Conservation (phyloP, 1,140 invertebrate genomes). For the Reticulitermes speratus region DNA sequence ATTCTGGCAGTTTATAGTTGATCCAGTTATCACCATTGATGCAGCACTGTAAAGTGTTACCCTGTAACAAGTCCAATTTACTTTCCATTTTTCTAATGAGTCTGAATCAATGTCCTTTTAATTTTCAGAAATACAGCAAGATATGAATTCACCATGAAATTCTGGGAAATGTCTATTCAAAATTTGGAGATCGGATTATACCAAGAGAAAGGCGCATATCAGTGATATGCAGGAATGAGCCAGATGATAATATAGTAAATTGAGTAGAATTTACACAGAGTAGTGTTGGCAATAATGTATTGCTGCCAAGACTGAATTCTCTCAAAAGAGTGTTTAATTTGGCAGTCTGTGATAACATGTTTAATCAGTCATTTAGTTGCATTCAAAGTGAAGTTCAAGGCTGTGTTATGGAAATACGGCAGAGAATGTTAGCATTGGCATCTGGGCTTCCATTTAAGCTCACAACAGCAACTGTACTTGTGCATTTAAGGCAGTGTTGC, state of each 20-base stretch:
- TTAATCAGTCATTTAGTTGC: not conserved
- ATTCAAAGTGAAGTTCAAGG: too few species aligned
- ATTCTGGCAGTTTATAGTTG: too few species aligned
- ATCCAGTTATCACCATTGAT: too few species aligned
- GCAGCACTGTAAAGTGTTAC: too few species aligned
- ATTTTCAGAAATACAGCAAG: constrained; percentile 69
- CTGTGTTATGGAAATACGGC: too few species aligned
- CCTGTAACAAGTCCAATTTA: too few species aligned
- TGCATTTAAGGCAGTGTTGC: too few species aligned
- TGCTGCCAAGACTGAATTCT: not conserved
- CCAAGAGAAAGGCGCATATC: constrained; percentile 77
- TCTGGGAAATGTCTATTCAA: constrained; percentile 70
- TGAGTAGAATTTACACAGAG: not conserved
- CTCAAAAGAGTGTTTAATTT: not conserved
- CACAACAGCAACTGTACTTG: too few species aligned
- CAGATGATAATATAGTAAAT: constrained; percentile 42
- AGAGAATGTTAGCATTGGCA: too few species aligned
- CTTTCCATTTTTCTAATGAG: too few species aligned
- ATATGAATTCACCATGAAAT: constrained; percentile 95
- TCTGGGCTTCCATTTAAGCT: too few species aligned
- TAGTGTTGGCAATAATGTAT: not conserved
- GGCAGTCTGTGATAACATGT: not conserved
- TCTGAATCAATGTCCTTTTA: too few species aligned
- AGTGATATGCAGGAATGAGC: constrained; percentile 86
- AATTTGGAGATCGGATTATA: constrained; percentile 66